Evolutionary conservation across 2,888 invertebrate species (phyloP).

Genomic region (Tenthredo livida): DNA sequence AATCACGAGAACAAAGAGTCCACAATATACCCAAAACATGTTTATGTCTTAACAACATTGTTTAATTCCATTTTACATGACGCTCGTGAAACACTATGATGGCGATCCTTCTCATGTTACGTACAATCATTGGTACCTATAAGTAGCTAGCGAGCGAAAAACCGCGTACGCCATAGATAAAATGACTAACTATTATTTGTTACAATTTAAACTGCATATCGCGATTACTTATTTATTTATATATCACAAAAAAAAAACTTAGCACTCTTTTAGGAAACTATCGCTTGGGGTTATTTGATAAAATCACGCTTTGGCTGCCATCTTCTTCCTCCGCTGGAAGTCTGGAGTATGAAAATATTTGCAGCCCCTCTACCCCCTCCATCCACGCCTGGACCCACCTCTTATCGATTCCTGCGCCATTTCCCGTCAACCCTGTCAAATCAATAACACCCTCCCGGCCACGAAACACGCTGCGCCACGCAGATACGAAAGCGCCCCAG

Average conservation of each 20-base stretch:
- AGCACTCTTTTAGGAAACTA: slow-evolving; percentile 32
- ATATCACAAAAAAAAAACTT: not conserved
- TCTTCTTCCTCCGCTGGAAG: slow-evolving; percentile 76
- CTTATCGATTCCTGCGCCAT: slow-evolving; percentile 78
- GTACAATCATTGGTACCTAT: slow-evolving; percentile 71
- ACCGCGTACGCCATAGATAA: slow-evolving; percentile 46
- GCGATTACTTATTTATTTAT: slow-evolving; percentile 22
- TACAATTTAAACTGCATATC: not conserved
- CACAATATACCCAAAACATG: slow-evolving; percentile 77
- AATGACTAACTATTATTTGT: slow-evolving; percentile 10
- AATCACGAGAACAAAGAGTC: slow-evolving; percentile 77
- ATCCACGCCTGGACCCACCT: slow-evolving; percentile 64
- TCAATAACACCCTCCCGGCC: slow-evolving; percentile 67
- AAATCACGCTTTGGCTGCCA: slow-evolving; percentile 76
- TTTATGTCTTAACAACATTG: slow-evolving; percentile 78
- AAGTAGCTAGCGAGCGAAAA: slow-evolving; percentile 27
- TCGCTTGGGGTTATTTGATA: slow-evolving; percentile 43
- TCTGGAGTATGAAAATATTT: slow-evolving; percentile 77
- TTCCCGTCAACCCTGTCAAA: slow-evolving; percentile 76
- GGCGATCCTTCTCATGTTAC: slow-evolving; percentile 66
- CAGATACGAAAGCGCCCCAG: slow-evolving; percentile 11
- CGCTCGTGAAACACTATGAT: slow-evolving; percentile 73
- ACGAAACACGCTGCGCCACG: slow-evolving; percentile 42
- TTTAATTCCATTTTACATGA: slow-evolving; percentile 77
- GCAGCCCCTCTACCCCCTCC: slow-evolving; percentile 65